These are phyloP conservation scores for Gymnocephalus cernua DNA, from an alignment of 2,113 vertebrate species.

Conservation along the genomic window DNA sequence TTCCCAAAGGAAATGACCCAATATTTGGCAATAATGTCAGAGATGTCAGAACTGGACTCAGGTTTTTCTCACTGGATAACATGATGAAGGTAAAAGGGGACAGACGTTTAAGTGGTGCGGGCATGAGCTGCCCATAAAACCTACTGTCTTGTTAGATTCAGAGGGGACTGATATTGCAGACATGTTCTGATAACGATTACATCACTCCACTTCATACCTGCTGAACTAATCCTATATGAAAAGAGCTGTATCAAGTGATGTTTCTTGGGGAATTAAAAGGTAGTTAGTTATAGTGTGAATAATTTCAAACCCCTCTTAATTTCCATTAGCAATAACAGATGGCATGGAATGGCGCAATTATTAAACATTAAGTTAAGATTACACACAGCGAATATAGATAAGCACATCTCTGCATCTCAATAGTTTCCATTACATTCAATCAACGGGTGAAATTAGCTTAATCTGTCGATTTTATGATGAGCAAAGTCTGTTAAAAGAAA, in stretches of 20 bases:
- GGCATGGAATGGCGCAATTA: conserved; percentile 60
- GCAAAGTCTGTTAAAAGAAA: conserved; percentile 45
- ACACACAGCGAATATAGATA: conserved; percentile 52
- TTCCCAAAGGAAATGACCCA: conserved; percentile 65
- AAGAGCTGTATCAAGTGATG: conserved; percentile 9
- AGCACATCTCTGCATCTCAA: conserved; percentile 46
- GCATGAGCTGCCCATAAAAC: conserved; percentile 30
- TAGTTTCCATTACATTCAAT: conserved; percentile 62
- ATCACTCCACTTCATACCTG: conserved; percentile 31
- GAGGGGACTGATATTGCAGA: conserved; percentile 14
- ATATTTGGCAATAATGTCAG: conserved; percentile 53
- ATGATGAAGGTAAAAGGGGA: conserved; percentile 18
- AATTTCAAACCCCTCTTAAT: conserved; percentile 33
- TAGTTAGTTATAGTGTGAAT: conserved; percentile 20
- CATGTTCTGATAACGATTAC: conserved; percentile 38
- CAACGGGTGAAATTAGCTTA: conserved; percentile 41
- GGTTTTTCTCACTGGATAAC: conserved; percentile 34
- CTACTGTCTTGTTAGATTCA: background rate
- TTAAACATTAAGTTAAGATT: conserved; percentile 53
- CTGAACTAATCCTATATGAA: conserved; percentile 20
- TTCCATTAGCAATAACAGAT: conserved; percentile 61
- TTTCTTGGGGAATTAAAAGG: conserved; percentile 31
- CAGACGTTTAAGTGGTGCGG: conserved; percentile 5
- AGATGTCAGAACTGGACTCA: conserved; percentile 25
- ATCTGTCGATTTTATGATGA: conserved; percentile 52